A percentile compares a stretch with the other conserved stretches of the same genome.
Conservation (phyloP, 2,797 vertebrate species). For the Glossophaga mutica region DNA sequence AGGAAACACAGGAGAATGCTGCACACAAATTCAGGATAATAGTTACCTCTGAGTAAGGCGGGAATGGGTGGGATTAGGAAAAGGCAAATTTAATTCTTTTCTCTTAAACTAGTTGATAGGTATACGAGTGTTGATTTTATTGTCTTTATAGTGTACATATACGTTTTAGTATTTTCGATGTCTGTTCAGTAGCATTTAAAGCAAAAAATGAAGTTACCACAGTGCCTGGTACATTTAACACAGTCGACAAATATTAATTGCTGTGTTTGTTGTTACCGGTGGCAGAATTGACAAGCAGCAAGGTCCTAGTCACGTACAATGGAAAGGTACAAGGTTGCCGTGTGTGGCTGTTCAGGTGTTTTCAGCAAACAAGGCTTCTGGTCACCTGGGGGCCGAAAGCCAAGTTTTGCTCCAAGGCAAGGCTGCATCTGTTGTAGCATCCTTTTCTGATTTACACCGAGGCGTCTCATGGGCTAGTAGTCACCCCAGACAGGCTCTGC, state of each 20-base stretch:
- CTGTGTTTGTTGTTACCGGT: background rate
- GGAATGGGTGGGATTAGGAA: background rate
- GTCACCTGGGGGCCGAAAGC: background rate
- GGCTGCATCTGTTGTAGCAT: background rate
- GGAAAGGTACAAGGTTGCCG: background rate
- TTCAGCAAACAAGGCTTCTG: background rate
- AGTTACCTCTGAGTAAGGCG: background rate
- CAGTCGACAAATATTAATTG: background rate
- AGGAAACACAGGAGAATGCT: background rate
- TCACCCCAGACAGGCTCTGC: background rate
- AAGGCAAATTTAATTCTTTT: background rate
- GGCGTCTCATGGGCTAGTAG: background rate
- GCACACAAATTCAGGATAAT: background rate
- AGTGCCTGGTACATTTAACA: background rate
- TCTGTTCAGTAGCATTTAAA: background rate
- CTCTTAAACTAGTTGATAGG: background rate
- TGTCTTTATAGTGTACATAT: background rate
- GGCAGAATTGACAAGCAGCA: background rate
- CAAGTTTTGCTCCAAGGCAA: background rate
- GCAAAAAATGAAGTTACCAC: background rate
- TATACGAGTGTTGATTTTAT: background rate
- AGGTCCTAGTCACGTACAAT: no score
- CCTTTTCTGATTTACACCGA: background rate
- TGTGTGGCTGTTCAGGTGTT: background rate
- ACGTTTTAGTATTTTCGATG: background rate